Percentiles rank a stretch among this genome's conserved stretches.
These are phyloP conservation scores for Macrostomum cliftonense DNA, from an alignment of 2,888 invertebrate species.

Conservation along the genomic window DNA sequence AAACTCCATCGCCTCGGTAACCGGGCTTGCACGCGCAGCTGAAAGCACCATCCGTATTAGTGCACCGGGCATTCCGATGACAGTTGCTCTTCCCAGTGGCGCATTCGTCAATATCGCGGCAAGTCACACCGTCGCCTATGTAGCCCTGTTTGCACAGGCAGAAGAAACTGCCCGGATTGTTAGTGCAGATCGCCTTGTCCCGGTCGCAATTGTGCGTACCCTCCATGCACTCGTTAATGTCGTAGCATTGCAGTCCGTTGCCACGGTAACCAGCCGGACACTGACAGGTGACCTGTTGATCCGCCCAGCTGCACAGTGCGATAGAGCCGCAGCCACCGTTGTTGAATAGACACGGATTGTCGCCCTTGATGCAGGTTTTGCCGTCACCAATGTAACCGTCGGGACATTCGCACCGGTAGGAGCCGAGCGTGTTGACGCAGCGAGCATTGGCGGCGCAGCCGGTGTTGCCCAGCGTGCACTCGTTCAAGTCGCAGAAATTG, in stretches of 20 bases:
- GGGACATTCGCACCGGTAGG: background rate
- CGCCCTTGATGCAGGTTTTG: no score
- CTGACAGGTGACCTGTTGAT: no score
- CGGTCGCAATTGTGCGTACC: no score
- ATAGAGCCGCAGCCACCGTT: no score
- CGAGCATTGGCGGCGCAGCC: background rate
- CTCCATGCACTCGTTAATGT: no score
- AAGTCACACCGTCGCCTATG: background rate
- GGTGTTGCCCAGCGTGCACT: background rate
- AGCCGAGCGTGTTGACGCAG: background rate
- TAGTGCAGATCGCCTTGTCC: no score
- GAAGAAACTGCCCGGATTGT: no score
- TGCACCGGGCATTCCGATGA: slow-evolving; percentile 9
- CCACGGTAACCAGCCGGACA: no score
- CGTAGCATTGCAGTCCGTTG: no score
- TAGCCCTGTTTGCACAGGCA: no score
- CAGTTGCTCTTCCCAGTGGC: slow-evolving; percentile 4
- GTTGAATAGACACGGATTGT: no score
- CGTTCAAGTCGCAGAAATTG: slow-evolving; percentile 5
- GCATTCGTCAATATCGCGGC: slow-evolving; percentile 12
- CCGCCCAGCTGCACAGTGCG: no score
- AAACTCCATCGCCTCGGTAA: slow-evolving; percentile 7
- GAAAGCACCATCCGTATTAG: slow-evolving; percentile 10
- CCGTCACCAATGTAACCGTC: background rate
- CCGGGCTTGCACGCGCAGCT: slow-evolving; percentile 7